Conservation (phyloP, 2,797 vertebrate genomes). For the Rhinogobio ventralis region DNA sequence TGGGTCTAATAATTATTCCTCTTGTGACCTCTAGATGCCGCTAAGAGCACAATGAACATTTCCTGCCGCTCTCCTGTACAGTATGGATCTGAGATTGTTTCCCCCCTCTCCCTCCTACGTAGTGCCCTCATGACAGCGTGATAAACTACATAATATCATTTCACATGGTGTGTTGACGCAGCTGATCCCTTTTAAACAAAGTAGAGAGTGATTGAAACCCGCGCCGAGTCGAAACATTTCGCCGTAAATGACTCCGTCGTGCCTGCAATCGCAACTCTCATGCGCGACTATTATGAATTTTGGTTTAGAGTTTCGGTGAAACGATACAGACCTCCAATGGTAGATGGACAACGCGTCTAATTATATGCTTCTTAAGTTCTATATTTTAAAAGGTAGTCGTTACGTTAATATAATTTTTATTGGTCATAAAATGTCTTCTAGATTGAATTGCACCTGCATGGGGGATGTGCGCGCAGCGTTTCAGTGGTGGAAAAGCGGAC, state of each 20-base stretch:
- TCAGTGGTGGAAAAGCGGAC: neutral
- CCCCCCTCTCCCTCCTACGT: neutral
- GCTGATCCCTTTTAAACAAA: constrained; percentile 11
- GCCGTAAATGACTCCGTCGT: neutral
- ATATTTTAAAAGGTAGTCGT: neutral
- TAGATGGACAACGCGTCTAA: neutral
- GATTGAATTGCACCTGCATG: neutral
- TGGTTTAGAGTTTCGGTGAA: neutral
- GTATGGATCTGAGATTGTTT: neutral
- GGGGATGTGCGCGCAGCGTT: neutral
- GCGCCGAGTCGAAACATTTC: constrained; percentile 1
- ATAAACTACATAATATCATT: constrained; percentile 35
- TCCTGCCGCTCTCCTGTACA: constrained; percentile 37
- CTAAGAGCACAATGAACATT: constrained; percentile 74
- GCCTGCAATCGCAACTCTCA: neutral
- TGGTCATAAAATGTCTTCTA: neutral
- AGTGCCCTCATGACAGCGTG: constrained; percentile 37
- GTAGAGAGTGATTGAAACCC: constrained; percentile 10
- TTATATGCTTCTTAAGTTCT: neutral
- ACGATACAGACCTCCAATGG: no score
- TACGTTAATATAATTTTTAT: neutral
- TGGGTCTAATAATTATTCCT: constrained; percentile 28
- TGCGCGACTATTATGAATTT: neutral
- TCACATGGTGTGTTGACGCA: constrained; percentile 38
- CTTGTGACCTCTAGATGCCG: constrained; percentile 75